Percentiles rank a stretch among this genome's conserved stretches.
Conservation (phyloP, 2,888 invertebrate species). For the Brachypalpus laphriformis region DNA sequence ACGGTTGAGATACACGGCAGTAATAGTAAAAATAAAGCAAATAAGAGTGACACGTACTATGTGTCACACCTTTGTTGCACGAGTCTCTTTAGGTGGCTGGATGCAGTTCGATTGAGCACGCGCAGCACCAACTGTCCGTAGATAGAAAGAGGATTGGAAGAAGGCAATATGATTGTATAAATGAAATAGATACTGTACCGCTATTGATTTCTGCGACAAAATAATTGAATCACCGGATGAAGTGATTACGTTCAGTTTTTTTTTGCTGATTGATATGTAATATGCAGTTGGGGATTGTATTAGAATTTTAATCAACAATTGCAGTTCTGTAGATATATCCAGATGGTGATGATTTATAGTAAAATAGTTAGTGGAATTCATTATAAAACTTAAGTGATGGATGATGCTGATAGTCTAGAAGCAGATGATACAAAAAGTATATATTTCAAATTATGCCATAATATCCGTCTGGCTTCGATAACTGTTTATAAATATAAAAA, state of each 20-base stretch:
- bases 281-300: conserved; percentile 31
- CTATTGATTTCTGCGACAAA: conserved; percentile 61
- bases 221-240: conserved; percentile 70
- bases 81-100: conserved; percentile 11
- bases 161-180: conserved; percentile 33
- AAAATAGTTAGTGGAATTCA: neutral
- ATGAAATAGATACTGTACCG: conserved; percentile 52
- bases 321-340: neutral
- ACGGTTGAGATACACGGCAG: neutral
- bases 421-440: neutral
- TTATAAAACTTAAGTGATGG: neutral
- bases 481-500: no score
- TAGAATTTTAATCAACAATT: conserved; percentile 21
- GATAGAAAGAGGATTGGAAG: neutral
- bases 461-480: no score
- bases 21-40: conserved; percentile 20
- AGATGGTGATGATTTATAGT: conserved; percentile 8
- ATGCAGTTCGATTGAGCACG: conserved; percentile 21
- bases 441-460: no score
- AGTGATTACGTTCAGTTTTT: conserved; percentile 8
- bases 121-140: conserved; percentile 4
- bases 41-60: conserved; percentile 38
- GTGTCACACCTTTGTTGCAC: conserved; percentile 65
- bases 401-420: neutral
- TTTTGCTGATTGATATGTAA: neutral